phyloP scores from a whole-genome alignment of 1,140 invertebrate genomes.

The Panulirus ornatus region DNA sequence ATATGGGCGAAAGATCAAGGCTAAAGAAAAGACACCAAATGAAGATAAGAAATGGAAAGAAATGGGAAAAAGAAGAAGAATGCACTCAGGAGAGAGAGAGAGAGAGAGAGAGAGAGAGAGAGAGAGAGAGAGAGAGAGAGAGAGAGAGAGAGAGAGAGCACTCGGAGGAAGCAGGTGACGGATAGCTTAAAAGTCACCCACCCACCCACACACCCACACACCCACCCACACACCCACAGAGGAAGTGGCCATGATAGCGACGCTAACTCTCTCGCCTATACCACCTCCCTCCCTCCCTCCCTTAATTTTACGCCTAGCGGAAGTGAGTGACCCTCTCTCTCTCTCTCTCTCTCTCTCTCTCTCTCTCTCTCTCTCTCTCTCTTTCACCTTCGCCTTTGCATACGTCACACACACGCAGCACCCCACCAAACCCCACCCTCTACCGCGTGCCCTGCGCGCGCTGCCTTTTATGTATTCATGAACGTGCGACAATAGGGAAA shows the following conservation, averaged over 20 bases:
- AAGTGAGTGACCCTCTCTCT: too few relatives aligned
- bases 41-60: background rate
- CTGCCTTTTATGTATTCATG: too few relatives aligned
- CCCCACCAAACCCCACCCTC: too few relatives aligned
- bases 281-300: background rate
- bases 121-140: background rate
- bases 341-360: too few relatives aligned
- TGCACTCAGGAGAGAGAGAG: background rate
- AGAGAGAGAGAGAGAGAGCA: background rate
- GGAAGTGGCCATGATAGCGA: background rate
- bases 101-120: background rate
- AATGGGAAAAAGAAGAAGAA: background rate
- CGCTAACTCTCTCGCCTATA: background rate
- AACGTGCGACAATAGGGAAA: too few relatives aligned
- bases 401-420: too few relatives aligned
- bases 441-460: too few relatives aligned
- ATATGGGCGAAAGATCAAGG: background rate
- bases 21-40: background rate
- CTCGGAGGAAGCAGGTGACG: background rate
- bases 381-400: too few relatives aligned
- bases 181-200: background rate
- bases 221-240: background rate
- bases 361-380: too few relatives aligned
- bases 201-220: background rate
- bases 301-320: background rate